phyloP scores from a whole-genome alignment of 2,888 invertebrate genomes.

The Phalera bucephala region DNA sequence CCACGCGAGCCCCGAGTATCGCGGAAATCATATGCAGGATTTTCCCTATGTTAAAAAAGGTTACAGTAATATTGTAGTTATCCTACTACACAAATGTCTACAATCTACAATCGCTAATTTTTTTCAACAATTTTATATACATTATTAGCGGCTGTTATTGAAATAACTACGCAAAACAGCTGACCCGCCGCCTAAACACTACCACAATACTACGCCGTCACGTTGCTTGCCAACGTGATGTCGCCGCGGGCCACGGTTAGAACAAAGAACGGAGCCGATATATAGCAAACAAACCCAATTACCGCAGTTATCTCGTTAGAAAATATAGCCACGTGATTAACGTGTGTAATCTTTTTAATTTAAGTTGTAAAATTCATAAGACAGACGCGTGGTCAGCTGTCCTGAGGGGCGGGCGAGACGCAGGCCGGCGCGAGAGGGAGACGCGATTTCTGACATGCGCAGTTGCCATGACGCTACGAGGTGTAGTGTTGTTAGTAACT shows the following conservation, averaged over 20 bases:
- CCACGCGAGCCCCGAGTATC: too few relatives aligned
- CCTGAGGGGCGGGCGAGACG: slow-evolving; percentile 11
- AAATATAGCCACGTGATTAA: slow-evolving; percentile 4
- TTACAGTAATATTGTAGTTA: too few relatives aligned
- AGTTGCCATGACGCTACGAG: slow-evolving; percentile 51
- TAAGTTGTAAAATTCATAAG: not conserved
- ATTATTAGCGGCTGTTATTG: not conserved
- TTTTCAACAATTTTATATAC: too few relatives aligned
- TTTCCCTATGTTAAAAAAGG: too few relatives aligned
- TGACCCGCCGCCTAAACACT: slow-evolving; percentile 5
- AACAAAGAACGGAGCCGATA: slow-evolving; percentile 5
- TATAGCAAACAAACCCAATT: slow-evolving; percentile 10
- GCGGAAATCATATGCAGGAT: too few relatives aligned
- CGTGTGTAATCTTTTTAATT: not conserved
- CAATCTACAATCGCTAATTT: too few relatives aligned
- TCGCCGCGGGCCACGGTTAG: slow-evolving; percentile 12
- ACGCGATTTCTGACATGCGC: slow-evolving; percentile 55
- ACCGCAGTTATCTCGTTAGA: slow-evolving; percentile 17
- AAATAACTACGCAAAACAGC: slow-evolving; percentile 1
- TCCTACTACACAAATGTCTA: too few relatives aligned
- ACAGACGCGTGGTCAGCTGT: not conserved
- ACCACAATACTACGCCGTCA: slow-evolving; percentile 27
- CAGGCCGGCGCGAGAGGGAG: slow-evolving; percentile 2
- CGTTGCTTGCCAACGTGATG: slow-evolving; percentile 38
- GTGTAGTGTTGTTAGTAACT: slow-evolving; percentile 26